Evolutionary conservation across 2,797 vertebrate genomes (phyloP).

Genomic region (Poecile montanus): DNA sequence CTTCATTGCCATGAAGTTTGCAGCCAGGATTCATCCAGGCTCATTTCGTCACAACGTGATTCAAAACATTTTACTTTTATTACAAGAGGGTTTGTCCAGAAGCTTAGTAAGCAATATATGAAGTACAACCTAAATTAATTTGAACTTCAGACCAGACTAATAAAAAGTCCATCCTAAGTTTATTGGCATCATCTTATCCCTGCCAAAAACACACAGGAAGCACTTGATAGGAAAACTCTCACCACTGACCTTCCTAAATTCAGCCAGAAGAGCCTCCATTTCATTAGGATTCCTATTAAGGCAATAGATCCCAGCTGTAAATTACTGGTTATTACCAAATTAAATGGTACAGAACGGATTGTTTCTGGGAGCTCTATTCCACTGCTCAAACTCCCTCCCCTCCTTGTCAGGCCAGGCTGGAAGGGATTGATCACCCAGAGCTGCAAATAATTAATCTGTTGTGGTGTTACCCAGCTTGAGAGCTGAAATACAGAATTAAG

Average conservation of each 20-base stretch:
- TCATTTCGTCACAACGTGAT: background rate
- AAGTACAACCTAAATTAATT: background rate
- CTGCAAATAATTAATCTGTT: background rate
- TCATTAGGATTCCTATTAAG: constrained; percentile 45
- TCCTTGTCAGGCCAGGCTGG: background rate
- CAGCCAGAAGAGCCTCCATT: constrained; percentile 16
- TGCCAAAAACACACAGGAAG: background rate
- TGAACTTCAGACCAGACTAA: background rate
- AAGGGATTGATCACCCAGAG: background rate
- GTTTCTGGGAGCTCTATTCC: background rate
- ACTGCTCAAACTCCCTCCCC: constrained; percentile 2
- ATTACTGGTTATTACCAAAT: constrained; percentile 61
- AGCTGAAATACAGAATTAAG: background rate
- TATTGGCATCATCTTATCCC: background rate
- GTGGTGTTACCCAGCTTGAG: background rate
- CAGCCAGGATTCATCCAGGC: background rate
- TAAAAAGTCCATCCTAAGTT: background rate
- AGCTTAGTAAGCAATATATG: background rate
- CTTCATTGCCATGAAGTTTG: background rate
- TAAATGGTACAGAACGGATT: constrained; percentile 52
- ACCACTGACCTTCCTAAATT: constrained; percentile 24
- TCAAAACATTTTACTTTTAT: background rate
- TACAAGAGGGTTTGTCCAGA: background rate
- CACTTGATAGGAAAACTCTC: background rate
- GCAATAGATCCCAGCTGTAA: constrained; percentile 17